Conservation (phyloP, 2,113 vertebrate species). For the Circaetus gallicus region DNA sequence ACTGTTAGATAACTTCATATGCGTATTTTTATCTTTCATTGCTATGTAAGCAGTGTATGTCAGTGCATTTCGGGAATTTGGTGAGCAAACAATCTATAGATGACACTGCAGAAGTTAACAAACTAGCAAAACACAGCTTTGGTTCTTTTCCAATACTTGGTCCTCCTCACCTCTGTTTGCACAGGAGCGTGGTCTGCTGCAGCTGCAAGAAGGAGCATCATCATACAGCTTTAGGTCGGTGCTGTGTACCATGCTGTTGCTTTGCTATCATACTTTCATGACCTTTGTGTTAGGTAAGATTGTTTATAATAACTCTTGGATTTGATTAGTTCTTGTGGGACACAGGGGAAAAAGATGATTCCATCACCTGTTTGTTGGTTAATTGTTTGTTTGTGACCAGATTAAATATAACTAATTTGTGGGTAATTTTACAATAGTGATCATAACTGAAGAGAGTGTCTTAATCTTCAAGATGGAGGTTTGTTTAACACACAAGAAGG, state of each 20-base stretch:
- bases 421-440: not conserved
- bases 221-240: conserved; percentile 91
- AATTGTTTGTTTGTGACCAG: not conserved
- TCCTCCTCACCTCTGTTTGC: not conserved
- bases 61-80: not conserved
- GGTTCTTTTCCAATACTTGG: not conserved
- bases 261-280: conserved; percentile 99
- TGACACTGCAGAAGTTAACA: not conserved
- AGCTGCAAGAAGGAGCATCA: conserved; percentile 89
- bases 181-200: conserved; percentile 92
- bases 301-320: conserved; percentile 49
- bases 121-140: not conserved
- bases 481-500: not conserved
- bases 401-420: not conserved
- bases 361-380: not conserved
- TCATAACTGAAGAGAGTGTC: not conserved
- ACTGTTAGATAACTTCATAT: not conserved
- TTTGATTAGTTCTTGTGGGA: conserved; percentile 34
- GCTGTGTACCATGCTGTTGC: conserved; percentile 93
- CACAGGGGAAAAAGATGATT: not conserved
- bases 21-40: not conserved
- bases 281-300: conserved; percentile 92
- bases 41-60: not conserved
- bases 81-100: not conserved
- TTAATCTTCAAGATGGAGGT: not conserved